Percentiles rank a stretch among this genome's conserved stretches.
These are phyloP conservation scores for Babylonia areolata DNA, from an alignment of 1,140 invertebrate genomes.

Conservation along the genomic window DNA sequence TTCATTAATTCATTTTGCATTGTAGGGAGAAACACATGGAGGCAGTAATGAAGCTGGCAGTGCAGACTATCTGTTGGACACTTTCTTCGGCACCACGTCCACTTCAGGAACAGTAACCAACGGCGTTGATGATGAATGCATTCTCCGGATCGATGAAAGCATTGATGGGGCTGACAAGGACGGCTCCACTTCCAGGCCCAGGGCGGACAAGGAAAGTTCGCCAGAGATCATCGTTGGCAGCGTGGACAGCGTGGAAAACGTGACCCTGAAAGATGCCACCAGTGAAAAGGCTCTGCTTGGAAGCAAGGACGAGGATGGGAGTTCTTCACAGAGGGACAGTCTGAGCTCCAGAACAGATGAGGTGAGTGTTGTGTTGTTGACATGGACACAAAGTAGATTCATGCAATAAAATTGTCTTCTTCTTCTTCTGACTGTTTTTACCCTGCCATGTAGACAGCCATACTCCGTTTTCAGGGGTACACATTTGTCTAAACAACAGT, in stretches of 20 bases:
- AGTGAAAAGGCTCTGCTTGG: conserved; percentile 26
- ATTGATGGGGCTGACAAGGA: background rate
- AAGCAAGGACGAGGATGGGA: background rate
- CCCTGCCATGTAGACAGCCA: no score
- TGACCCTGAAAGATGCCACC: conserved; percentile 27
- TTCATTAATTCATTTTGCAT: background rate
- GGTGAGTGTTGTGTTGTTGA: background rate
- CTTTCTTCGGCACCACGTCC: background rate
- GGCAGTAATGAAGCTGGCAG: background rate
- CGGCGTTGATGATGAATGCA: background rate
- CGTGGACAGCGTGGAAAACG: conserved; percentile 22
- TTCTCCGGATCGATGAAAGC: background rate
- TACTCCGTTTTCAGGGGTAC: no score
- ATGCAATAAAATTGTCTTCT: no score
- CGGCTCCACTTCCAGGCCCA: background rate
- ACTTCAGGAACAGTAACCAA: background rate
- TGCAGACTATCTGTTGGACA: background rate
- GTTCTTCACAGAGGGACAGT: background rate
- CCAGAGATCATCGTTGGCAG: background rate
- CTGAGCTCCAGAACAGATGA: background rate
- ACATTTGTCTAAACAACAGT: no score
- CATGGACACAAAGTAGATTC: no score
- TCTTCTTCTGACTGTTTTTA: no score
- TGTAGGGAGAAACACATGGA: conserved; percentile 2
- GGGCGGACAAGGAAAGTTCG: background rate